Conservation (phyloP, 2,888 invertebrate species). For the Sinhomidia bicolor region DNA sequence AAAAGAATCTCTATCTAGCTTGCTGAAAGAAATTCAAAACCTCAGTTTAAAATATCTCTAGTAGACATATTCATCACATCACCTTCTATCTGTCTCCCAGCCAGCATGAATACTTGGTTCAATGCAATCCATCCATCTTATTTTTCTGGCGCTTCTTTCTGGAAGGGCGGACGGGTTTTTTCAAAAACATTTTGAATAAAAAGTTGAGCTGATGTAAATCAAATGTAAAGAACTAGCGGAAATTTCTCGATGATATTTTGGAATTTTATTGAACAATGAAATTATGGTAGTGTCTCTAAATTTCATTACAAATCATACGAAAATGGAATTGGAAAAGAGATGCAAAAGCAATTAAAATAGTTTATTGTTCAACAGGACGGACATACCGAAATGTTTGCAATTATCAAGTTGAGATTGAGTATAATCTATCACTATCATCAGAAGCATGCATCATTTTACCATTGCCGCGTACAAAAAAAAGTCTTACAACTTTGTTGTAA, state of each 20-base stretch:
- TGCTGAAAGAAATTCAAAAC: constrained; percentile 41
- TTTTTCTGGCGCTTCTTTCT: constrained; percentile 57
- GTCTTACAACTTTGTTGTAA: constrained; percentile 25
- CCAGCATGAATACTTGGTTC: constrained; percentile 34
- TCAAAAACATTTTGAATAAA: background rate
- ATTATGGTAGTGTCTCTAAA: no score
- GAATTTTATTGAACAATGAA: background rate
- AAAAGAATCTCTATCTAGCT: background rate
- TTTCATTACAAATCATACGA: no score
- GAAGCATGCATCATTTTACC: background rate
- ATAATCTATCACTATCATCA: background rate
- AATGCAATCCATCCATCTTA: constrained; percentile 60
- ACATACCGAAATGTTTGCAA: background rate
- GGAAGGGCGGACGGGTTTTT: constrained; percentile 65
- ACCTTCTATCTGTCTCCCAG: constrained; percentile 55
- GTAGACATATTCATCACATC: constrained; percentile 59
- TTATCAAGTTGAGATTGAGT: background rate
- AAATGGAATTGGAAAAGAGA: background rate
- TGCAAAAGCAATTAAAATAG: background rate
- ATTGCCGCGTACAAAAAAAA: background rate
- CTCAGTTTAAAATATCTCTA: constrained; percentile 54
- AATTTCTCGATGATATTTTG: no score
- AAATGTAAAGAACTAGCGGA: background rate
- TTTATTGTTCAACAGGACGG: background rate
- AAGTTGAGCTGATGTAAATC: background rate